A percentile compares a stretch with the other conserved stretches of the same genome.
Evolutionary conservation across 2,113 vertebrate genomes (phyloP).

Genomic region (Nyctereutes procyonoides): DNA sequence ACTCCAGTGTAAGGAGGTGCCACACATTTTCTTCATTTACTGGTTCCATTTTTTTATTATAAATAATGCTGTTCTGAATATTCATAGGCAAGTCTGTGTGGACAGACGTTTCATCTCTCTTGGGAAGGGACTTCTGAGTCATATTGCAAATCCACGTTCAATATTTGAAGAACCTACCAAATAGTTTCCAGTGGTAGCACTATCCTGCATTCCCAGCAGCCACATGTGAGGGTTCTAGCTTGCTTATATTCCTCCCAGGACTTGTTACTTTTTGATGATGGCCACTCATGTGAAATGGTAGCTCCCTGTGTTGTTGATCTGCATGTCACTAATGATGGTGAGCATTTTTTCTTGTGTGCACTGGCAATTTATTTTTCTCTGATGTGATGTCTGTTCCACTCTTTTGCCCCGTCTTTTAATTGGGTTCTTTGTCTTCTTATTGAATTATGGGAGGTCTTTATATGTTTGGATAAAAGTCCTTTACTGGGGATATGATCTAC

Average conservation of each 20-base stretch:
- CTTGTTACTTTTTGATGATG: background rate
- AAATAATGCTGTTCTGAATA: too few species aligned
- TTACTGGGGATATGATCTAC: background rate
- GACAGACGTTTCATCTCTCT: background rate
- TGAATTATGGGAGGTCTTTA: background rate
- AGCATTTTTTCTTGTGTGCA: too few species aligned
- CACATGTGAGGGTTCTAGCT: too few species aligned
- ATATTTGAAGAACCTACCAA: background rate
- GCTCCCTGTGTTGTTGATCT: background rate
- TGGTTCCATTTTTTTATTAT: background rate
- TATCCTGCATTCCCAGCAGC: background rate
- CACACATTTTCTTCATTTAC: background rate
- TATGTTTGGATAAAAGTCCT: background rate
- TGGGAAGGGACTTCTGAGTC: background rate
- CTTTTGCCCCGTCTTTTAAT: background rate
- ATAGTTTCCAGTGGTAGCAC: background rate
- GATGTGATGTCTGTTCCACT: background rate
- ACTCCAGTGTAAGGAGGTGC: fast-evolving
- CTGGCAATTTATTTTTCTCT: background rate
- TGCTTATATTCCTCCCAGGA: fast-evolving
- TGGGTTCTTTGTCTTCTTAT: background rate
- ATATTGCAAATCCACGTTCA: background rate
- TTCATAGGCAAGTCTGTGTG: fast-evolving
- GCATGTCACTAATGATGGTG: background rate
- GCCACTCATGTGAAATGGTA: fast-evolving